Conservation (phyloP, 2,888 invertebrate genomes). For the Coenonympha arcania region DNA sequence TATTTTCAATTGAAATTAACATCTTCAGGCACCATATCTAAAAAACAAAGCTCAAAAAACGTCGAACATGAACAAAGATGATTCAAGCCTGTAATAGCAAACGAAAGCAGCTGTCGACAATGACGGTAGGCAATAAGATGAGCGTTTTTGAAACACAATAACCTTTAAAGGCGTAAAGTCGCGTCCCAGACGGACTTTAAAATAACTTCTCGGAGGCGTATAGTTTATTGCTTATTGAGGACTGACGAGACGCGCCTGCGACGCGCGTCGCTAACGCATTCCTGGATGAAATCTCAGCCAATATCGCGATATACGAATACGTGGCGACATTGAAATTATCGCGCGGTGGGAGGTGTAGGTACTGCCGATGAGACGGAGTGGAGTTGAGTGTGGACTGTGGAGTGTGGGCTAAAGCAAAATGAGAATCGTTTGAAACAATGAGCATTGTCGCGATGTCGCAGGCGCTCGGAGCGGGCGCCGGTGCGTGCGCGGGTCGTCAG, state of each 20-base stretch:
- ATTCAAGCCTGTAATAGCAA: slow-evolving; percentile 5
- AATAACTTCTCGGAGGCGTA: slow-evolving; percentile 71
- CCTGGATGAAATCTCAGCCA: slow-evolving; percentile 67
- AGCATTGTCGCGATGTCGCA: slow-evolving; percentile 58
- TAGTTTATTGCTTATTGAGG: slow-evolving; percentile 74
- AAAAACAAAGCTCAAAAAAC: neutral
- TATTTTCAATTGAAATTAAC: no score
- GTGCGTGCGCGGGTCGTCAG: slow-evolving; percentile 41
- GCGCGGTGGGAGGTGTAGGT: slow-evolving; percentile 65
- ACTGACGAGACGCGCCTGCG: slow-evolving; percentile 67
- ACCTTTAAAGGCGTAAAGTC: slow-evolving; percentile 72
- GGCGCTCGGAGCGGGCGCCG: slow-evolving; percentile 31
- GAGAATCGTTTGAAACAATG: slow-evolving; percentile 69
- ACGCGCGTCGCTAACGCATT: slow-evolving; percentile 65
- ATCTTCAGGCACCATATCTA: neutral
- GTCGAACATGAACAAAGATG: neutral
- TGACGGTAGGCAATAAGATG: slow-evolving; percentile 33
- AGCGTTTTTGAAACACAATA: slow-evolving; percentile 69
- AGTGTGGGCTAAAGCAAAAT: slow-evolving; percentile 67
- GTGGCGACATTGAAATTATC: slow-evolving; percentile 71
- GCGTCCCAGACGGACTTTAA: slow-evolving; percentile 62
- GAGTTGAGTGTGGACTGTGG: no score
- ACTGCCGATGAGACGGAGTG: slow-evolving; percentile 47
- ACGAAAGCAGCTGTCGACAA: slow-evolving; percentile 17
- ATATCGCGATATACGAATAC: slow-evolving; percentile 68